These are phyloP conservation scores for Spongilla lacustris DNA, from an alignment of 37 sponge, comb jelly and placozoan genomes.

Conservation along the genomic window DNA sequence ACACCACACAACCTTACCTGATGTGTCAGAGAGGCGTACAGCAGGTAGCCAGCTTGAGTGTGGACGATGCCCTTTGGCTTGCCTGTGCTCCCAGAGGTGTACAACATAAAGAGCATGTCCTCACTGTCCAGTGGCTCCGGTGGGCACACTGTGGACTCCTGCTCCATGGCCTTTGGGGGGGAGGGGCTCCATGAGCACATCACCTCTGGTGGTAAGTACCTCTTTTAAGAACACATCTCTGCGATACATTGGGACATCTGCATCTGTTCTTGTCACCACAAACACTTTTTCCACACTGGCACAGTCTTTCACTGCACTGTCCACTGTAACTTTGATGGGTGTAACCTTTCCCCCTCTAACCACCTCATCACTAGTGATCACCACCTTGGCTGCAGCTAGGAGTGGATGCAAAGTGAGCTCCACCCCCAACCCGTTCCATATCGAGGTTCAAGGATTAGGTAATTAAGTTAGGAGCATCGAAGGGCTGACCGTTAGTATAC, in stretches of 20 bases:
- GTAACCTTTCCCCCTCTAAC: constrained; percentile 89
- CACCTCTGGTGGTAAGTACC: constrained; percentile 49
- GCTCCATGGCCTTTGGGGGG: constrained; percentile 77
- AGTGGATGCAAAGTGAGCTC: neutral
- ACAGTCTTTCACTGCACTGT: constrained; percentile 77
- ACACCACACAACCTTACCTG: constrained; percentile 41
- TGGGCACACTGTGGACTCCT: constrained; percentile 65
- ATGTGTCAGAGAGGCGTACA: constrained; percentile 90
- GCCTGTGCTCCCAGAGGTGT: constrained; percentile 97
- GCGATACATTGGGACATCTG: constrained; percentile 62
- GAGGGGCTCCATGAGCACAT: neutral
- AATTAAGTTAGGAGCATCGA: no score
- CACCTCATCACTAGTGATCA: constrained; percentile 90
- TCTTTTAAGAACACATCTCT: constrained; percentile 83
- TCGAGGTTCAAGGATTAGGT: no score
- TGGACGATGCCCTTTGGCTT: constrained; percentile 94
- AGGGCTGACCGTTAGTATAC: no score
- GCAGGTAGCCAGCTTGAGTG: constrained; percentile 96
- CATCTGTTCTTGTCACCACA: constrained; percentile 83
- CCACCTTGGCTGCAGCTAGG: constrained; percentile 69
- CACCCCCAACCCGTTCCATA: neutral
- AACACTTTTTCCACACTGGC: constrained; percentile 78
- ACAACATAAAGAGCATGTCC: constrained; percentile 91
- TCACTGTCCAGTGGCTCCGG: constrained; percentile 92
- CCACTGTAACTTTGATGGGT: constrained; percentile 83